Conservation (phyloP, 2,888 invertebrate species). For the Volucella inanis region DNA sequence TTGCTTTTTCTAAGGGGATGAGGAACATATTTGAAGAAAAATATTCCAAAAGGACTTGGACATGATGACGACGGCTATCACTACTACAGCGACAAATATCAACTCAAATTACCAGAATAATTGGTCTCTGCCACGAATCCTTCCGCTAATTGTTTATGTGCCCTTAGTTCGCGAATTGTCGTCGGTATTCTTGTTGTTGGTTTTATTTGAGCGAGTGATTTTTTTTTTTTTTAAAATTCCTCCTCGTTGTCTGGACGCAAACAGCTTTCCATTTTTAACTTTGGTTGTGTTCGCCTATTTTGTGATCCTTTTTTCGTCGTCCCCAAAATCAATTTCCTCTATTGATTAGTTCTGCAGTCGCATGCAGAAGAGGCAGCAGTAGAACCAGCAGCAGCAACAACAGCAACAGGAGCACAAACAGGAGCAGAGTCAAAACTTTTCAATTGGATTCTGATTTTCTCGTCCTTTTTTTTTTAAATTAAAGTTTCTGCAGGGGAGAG, state of each 20-base stretch:
- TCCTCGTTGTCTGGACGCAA: constrained; percentile 40
- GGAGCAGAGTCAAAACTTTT: constrained; percentile 69
- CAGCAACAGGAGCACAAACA: constrained; percentile 59
- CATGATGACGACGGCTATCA: constrained; percentile 15
- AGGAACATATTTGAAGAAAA: constrained; percentile 1
- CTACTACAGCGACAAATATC: neutral
- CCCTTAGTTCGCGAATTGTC: constrained; percentile 55
- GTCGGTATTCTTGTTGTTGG: neutral
- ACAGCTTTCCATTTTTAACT: constrained; percentile 21
- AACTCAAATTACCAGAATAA: constrained; percentile 68
- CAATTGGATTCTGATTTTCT: constrained; percentile 74
- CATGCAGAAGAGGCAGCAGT: constrained; percentile 55
- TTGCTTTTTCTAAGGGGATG: neutral
- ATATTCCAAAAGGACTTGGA: constrained; percentile 36
- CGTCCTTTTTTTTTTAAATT: constrained; percentile 61
- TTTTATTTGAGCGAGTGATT: neutral
- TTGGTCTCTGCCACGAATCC: constrained; percentile 70
- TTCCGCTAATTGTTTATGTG: constrained; percentile 66
- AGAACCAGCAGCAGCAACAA: constrained; percentile 33
- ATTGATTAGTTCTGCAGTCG: constrained; percentile 74
- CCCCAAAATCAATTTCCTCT: constrained; percentile 71
- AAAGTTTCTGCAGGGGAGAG: constrained; percentile 67
- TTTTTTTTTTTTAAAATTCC: constrained; percentile 34
- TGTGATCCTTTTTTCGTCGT: constrained; percentile 61
- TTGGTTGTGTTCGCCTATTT: constrained; percentile 16